phyloP scores from a whole-genome alignment of 1,140 invertebrate genomes.

The Drosophila mojavensis region DNA sequence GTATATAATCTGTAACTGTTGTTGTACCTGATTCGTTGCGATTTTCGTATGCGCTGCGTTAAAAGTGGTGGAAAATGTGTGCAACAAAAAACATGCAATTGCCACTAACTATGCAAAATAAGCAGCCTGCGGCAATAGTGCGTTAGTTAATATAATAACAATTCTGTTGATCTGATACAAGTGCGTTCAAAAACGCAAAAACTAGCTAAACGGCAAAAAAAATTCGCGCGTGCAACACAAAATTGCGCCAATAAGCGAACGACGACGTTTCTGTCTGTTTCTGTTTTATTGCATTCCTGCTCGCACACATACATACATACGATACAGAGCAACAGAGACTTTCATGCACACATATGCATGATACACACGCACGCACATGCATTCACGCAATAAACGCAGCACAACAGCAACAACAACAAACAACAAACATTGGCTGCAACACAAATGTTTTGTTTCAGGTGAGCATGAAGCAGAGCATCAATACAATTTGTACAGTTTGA shows the following conservation, averaged over 20 bases:
- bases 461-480: conserved; percentile 34
- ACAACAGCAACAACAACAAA: conserved; percentile 49
- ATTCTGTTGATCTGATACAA: conserved; percentile 25
- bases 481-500: conserved; percentile 16
- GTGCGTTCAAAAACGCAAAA: conserved; percentile 24
- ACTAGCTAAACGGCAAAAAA: conserved; percentile 30
- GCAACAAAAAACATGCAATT: conserved; percentile 53
- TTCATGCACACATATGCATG: conserved; percentile 44
- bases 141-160: conserved; percentile 35
- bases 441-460: conserved; percentile 70
- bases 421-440: conserved; percentile 48
- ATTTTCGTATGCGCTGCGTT: conserved; percentile 44
- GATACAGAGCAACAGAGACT: conserved; percentile 69
- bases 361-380: conserved; percentile 39
- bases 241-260: conserved; percentile 82
- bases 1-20: conserved; percentile 47
- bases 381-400: conserved; percentile 62
- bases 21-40: conserved; percentile 48
- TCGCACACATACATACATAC: conserved; percentile 46
- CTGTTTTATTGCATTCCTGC: conserved; percentile 70
- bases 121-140: conserved; percentile 23
- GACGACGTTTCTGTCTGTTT: conserved; percentile 55
- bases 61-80: conserved; percentile 58
- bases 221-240: conserved; percentile 65
- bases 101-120: conserved; percentile 37